Evolutionary conservation across 2,113 vertebrate genomes (phyloP), one percentile per base, ranked within the genome.

Genomic region (Mus pahari): DNA sequence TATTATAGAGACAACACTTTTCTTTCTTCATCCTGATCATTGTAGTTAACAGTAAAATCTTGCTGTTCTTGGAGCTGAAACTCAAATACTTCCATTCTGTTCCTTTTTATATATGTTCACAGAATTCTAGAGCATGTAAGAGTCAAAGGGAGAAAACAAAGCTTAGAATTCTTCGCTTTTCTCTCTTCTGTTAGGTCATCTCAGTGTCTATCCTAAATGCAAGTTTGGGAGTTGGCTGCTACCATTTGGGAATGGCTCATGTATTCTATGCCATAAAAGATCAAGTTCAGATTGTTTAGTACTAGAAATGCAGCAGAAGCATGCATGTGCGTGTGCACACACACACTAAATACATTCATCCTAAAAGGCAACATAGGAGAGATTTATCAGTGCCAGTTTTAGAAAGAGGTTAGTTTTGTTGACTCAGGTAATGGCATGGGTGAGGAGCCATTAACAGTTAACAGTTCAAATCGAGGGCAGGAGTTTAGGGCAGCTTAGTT

Each of bases 41-140:
- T 92, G 22, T 96, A 84, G 58, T 92, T 92, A 91, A 77, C 17
- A 73, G 7, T 92, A 58, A 94, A 94, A 60, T 86, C n/a, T 19
- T 81, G 45, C 36, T 20, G 11, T 75, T 95, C 62, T 53, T 95
- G 53, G 8, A 84, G 28, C 77, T 86, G 83, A 68, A 94, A 94
- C 91, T 73, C 58, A 97, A 92, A 86, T 94, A 60, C n/a, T 88
- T 92, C 20, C 70, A 17, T 60, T 86, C 90, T 94, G 16, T 20
- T 94, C 45, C 26, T 48, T 77, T 78, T 90, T 81, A 95, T 93
- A 90, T 81, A 87, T 71, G 90, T 90, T 39, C 93, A 71, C 48
- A 89, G 24, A 96, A 33, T 60, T 91, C 78, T 83, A 91, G 50
- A 19, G 74, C 19, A 94, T 75, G 26, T 83, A 78, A 87, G 81